phyloP scores from a whole-genome alignment of 2,797 vertebrate genomes.

The Brachymystax lenok region DNA sequence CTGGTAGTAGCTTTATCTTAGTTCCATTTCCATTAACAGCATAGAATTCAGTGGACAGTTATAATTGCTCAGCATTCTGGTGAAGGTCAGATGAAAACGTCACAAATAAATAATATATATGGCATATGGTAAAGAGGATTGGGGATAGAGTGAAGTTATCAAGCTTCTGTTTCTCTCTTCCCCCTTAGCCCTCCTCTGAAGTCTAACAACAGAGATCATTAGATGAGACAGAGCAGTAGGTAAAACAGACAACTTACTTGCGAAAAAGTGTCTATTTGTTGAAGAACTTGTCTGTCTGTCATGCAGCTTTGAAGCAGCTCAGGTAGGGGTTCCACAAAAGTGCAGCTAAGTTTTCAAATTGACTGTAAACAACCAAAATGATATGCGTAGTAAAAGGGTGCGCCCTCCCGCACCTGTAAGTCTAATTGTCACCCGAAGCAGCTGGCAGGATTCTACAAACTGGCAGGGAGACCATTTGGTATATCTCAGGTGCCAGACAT shows the following conservation, averaged over 20 bases:
- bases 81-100: not conserved
- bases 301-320: not conserved
- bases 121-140: not conserved
- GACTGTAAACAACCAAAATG: not conserved
- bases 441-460: constrained; percentile 15
- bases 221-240: constrained; percentile 15
- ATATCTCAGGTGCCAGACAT: constrained; percentile 21
- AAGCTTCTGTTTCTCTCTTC: not conserved
- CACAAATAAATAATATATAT: no score
- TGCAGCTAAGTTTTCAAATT: not conserved
- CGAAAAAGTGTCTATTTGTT: not conserved
- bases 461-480: constrained; percentile 27
- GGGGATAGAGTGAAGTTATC: not conserved
- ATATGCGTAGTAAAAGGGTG: not conserved
- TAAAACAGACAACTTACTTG: constrained; percentile 14
- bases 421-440: not conserved
- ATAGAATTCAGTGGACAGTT: no score
- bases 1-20: not conserved
- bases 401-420: not conserved
- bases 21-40: not conserved
- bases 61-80: not conserved
- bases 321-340: not conserved
- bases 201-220: constrained; percentile 1
- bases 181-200: not conserved
- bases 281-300: constrained; percentile 14